Evolutionary conservation across 2,888 invertebrate genomes (phyloP).

Genomic region (Halictus quadricinctus): DNA sequence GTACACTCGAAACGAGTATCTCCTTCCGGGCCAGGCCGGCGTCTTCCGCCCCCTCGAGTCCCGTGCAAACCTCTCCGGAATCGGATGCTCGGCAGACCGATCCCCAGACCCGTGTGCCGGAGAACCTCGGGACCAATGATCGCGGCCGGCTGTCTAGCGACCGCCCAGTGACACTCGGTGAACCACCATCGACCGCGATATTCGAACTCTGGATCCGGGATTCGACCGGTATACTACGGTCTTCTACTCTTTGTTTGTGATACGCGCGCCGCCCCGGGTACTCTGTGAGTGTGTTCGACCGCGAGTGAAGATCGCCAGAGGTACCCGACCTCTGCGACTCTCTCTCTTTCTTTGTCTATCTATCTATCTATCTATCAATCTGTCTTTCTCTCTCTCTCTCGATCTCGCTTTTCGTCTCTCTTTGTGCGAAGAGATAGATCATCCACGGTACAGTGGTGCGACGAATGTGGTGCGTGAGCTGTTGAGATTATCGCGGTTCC

Average conservation of each 20-base stretch:
- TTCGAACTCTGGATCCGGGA: constrained; percentile 10
- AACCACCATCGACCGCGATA: not conserved
- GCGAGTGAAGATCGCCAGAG: constrained; percentile 45
- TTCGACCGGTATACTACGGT: not conserved
- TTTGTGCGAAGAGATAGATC: constrained; percentile 16
- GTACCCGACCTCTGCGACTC: not conserved
- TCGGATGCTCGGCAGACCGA: constrained; percentile 25
- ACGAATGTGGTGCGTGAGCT: constrained; percentile 63
- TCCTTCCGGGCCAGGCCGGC: constrained; percentile 24
- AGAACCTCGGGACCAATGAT: constrained; percentile 16
- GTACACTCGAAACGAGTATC: constrained; percentile 11
- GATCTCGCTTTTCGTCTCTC: not conserved
- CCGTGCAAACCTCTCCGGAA: constrained; percentile 10
- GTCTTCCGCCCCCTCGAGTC: constrained; percentile 1
- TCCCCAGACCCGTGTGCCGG: not conserved
- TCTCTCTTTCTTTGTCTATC: not conserved
- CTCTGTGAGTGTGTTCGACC: constrained; percentile 51
- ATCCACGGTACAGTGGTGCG: constrained; percentile 39
- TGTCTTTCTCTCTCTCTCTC: not conserved
- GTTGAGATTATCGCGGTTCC: constrained; percentile 40
- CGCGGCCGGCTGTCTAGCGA: not conserved
- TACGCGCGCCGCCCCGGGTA: not conserved
- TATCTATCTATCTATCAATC: not conserved
- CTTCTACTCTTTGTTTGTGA: not conserved
- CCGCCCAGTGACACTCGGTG: constrained; percentile 5